Percentiles rank a stretch among this genome's conserved stretches.
Conservation (phyloP, 2,113 vertebrate genomes). For the Myiagra hebetior region DNA sequence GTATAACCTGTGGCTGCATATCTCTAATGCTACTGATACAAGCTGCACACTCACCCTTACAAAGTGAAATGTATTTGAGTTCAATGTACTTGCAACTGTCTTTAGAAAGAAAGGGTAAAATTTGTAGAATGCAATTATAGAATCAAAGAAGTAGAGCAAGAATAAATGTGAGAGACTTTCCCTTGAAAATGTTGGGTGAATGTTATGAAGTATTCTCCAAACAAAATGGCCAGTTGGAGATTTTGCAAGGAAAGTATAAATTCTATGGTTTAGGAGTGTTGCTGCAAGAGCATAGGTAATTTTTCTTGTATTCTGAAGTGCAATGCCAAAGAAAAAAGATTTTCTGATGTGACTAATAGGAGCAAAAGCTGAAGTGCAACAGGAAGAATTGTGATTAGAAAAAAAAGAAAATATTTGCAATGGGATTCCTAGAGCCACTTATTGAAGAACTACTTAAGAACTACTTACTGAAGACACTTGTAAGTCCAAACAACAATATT, state of each 20-base stretch:
- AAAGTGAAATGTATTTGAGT: background rate
- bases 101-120: background rate
- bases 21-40: background rate
- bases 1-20: background rate
- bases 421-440: background rate
- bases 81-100: background rate
- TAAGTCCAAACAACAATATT: constrained; percentile 35
- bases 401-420: background rate
- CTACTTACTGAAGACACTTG: background rate
- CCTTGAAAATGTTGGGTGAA: background rate
- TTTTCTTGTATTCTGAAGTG: background rate
- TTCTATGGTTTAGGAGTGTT: background rate
- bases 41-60: background rate
- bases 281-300: background rate
- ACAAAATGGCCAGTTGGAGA: background rate
- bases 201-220: background rate
- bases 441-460: background rate
- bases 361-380: background rate
- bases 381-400: background rate
- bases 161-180: background rate
- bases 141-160: background rate
- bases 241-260: background rate
- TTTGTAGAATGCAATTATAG: background rate
- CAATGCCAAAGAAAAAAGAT: background rate
- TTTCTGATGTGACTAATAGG: background rate